Conservation (phyloP, 2,888 invertebrate species). For the Drosophila sordidula region DNA sequence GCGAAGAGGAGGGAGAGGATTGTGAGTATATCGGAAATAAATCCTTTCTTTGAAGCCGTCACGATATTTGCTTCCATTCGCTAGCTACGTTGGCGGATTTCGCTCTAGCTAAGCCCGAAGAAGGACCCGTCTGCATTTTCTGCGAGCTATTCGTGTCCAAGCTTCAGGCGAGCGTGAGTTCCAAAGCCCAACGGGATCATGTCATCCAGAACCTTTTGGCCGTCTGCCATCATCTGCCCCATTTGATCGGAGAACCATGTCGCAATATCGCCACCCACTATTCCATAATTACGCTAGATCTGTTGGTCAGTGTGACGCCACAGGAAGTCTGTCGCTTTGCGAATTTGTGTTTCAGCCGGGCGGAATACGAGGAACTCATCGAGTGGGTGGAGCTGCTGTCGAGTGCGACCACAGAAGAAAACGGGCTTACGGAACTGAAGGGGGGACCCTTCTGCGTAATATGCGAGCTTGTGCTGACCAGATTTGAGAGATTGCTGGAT, state of each 20-base stretch:
- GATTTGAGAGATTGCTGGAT: neutral
- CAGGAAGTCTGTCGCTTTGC: neutral
- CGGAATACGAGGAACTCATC: neutral
- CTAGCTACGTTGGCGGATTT: neutral
- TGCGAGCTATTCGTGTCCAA: neutral
- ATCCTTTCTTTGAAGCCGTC: neutral
- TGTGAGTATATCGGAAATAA: neutral
- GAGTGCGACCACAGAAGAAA: neutral
- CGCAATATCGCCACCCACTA: fast-evolving
- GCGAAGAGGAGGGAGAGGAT: neutral
- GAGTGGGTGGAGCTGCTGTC: neutral
- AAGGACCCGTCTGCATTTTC: neutral
- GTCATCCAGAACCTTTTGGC: neutral
- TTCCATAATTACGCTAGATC: neutral
- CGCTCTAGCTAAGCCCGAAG: neutral
- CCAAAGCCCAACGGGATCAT: neutral
- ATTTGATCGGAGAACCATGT: neutral
- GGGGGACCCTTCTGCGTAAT: neutral
- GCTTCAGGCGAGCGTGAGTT: neutral
- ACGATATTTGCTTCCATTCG: neutral
- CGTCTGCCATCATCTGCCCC: neutral
- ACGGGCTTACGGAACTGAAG: neutral
- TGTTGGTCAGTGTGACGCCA: neutral
- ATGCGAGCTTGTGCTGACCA: constrained; percentile 1
- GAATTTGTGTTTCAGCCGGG: neutral